Base-by-base conservation (phyloP, 2,888 invertebrate genomes). In the Sceliomorpha sp. region DNA sequence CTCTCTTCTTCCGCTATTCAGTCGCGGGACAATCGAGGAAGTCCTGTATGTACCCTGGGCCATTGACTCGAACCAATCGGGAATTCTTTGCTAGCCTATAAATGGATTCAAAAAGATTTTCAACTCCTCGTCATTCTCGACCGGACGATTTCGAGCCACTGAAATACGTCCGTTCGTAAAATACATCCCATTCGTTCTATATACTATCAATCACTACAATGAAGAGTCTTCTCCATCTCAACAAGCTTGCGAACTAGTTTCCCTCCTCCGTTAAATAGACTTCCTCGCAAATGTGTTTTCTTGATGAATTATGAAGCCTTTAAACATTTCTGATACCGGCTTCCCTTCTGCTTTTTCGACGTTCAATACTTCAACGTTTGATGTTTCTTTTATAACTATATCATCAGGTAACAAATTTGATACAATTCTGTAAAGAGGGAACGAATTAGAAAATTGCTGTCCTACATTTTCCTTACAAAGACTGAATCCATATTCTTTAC, bases 41-140 rank as follows among this genome's bases (percentile, higher is more conserved):
- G 70, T 75, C 75, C 70, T 66, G 73, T 73, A 75, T 55, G 58
- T 71, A 73, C 55, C n/a, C 66, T 66, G 69, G 39, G 53, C 73
- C 75, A 75, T 76, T 73, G 74, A 77, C 74, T 51, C 39, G 73
- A 79, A 66, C 74, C 81, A 82, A 83, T 81, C 76, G 77, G 72
- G 29, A 32, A 45, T 29, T 55, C 55, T 27, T 51, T 34, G 17
- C 29, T 29, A 9, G 55, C 45, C 53, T 48, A 47, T 34, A 39
- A 29, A 20, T 37, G 42, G 36, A 24, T 55, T 58, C 58, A 48
- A 44, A 63, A 71, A 55, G 63, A 56, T 66, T 66, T 55, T 67
- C 62, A 55, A 59, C 50, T 59, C 50, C 39, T 64, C 34, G 53
- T 63, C 44, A 63, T 71, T 59, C 29, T 40, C 26, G 12, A 45